Conservation (phyloP, 2,113 vertebrate genomes). For the Uropsilus gracilis region DNA sequence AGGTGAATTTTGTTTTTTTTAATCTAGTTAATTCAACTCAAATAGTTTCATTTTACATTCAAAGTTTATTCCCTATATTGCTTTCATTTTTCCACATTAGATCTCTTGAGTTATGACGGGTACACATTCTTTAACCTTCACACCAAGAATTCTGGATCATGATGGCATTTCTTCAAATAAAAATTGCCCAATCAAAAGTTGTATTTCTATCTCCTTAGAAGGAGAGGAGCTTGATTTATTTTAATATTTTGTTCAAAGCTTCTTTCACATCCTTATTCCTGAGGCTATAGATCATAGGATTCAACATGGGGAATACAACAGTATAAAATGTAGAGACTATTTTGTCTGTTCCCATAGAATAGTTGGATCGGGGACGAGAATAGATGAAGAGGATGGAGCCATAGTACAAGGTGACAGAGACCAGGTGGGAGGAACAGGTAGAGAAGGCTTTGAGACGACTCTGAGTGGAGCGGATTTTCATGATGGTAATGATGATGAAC, state of each 20-base stretch:
- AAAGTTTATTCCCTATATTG: not conserved
- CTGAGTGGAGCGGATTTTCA: conserved; percentile 35
- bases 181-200: not conserved
- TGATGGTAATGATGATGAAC: conserved; percentile 42
- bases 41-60: not conserved
- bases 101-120: not conserved
- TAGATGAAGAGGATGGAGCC: conserved; percentile 63
- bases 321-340: conserved; percentile 28
- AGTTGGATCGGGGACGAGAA: not conserved
- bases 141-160: not conserved
- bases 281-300: conserved; percentile 14
- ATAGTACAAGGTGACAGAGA: conserved; percentile 59
- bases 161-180: not conserved
- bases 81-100: not conserved
- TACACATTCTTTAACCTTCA: not conserved
- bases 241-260: not conserved
- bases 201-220: not conserved
- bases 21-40: not conserved
- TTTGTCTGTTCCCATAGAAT: not conserved
- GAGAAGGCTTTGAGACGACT: conserved; percentile 67
- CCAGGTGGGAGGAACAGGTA: conserved; percentile 62
- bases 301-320: conserved; percentile 16
- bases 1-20: not conserved
- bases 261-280: conserved; percentile 15
- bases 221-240: not conserved